Evolutionary conservation across 64 coral and sea anemone species (phyloP), one percentile per base, ranked within the genome.

Genomic region (Stichodactyla helianthus): DNA sequence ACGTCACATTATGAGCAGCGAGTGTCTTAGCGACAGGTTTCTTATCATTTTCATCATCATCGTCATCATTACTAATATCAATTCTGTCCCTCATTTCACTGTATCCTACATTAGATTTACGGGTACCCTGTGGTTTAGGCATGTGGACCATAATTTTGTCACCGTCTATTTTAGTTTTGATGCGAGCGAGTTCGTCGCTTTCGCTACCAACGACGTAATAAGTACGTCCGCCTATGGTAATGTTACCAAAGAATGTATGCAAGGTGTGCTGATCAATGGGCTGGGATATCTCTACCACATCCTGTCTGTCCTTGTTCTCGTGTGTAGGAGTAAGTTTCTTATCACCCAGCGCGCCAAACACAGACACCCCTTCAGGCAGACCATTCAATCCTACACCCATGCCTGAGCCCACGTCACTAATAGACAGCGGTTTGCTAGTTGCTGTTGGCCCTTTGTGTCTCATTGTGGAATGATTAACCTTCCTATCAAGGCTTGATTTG

Each of bases 361-460:
- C 94, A 20, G 94, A 97, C 76, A 97, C 93, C 1, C 94, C 94
- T 15, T 97, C 81, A 5, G 94, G 94, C 27, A 97, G 79, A 59
- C 86, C 89, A 53, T 86, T 93, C 56, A 97, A 88, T 26, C 94
- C 94, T 12, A 97, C 91, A 35, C 94, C 94, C 93, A 99, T 99
- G 17, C 97, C 97, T 71, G 97, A 99, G 88, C 97, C 97, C 56
- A 90, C 93, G 64, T 99, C 97, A 44, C 89, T 88, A 86, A 91
- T 92, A 76, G 89, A 89, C 86, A 93, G 92, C 83, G 83, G 82
- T 93, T 97, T 97, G 95, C 95, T 97, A 99, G 97, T 99, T 99
- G 97, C 97, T 99, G 91, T 99, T 99, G 97, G 86, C 97, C 88
- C 90, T 76, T 87, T 77, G 50, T 86, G 28, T 5, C 63, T 84